phyloP scores from a whole-genome alignment of 2,113 vertebrate species.

The Chloebia gouldiae region DNA sequence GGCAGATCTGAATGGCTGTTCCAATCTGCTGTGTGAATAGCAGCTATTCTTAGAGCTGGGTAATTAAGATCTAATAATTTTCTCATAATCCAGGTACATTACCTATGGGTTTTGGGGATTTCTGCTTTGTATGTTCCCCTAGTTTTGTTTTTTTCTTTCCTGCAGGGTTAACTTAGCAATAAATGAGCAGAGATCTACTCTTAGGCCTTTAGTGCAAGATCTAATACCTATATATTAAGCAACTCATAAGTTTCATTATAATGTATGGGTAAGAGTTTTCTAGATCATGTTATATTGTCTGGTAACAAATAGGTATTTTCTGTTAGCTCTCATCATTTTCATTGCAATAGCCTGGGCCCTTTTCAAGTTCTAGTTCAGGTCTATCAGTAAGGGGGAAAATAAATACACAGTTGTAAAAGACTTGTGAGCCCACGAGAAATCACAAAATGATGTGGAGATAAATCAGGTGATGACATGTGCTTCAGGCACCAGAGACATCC shows the following conservation, averaged over 20 bases:
- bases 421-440: neutral
- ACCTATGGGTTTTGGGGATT: neutral
- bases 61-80: neutral
- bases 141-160: neutral
- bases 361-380: neutral
- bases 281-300: neutral
- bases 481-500: rapidly evolving
- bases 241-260: neutral
- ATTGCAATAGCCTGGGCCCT: neutral
- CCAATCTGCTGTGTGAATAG: neutral
- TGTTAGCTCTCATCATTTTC: neutral
- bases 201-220: neutral
- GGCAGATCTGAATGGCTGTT: neutral
- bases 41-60: neutral
- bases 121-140: neutral
- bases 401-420: neutral
- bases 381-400: neutral
- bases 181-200: neutral
- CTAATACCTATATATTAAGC: neutral
- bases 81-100: neutral
- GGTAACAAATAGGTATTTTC: neutral
- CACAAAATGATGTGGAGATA: neutral
- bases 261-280: neutral
- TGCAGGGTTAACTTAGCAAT: neutral
- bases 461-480: neutral